Conservation (phyloP, 1,140 invertebrate species). For the Mizuhopecten yessoensis region DNA sequence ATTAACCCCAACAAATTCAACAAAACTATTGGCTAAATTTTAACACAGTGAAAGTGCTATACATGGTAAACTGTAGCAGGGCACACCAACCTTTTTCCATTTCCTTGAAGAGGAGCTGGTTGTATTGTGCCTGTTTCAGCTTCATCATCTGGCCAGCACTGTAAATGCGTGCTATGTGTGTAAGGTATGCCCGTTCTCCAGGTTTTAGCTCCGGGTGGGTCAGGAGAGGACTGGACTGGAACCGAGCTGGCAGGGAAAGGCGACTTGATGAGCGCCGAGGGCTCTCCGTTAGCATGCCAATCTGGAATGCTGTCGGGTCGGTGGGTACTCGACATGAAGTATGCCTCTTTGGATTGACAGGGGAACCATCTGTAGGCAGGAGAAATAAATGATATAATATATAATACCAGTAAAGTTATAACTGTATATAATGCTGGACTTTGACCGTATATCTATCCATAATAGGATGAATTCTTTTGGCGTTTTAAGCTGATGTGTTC, state of each 20-base stretch:
- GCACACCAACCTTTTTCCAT: conserved; percentile 63
- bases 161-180: conserved; percentile 69
- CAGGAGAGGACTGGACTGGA: conserved; percentile 54
- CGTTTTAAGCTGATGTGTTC: too few species aligned
- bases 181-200: conserved; percentile 67
- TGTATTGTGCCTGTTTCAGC: conserved; percentile 70
- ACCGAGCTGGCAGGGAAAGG: conserved; percentile 41
- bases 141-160: conserved; percentile 65
- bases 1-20: too few species aligned
- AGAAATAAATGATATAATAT: too few species aligned
- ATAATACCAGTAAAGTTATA: too few species aligned
- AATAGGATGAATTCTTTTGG: too few species aligned
- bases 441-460: too few species aligned
- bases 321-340: conserved; percentile 60
- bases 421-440: too few species aligned
- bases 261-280: conserved; percentile 37
- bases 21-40: too few species aligned
- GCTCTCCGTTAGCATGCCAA: conserved; percentile 30
- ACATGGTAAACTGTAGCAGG: too few species aligned
- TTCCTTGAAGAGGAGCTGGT: conserved; percentile 66
- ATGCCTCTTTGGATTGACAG: conserved; percentile 67
- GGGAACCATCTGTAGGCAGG: conserved; percentile 60
- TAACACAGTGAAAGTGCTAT: too few species aligned
- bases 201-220: conserved; percentile 61
- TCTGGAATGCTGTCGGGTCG: conserved; percentile 51